These are phyloP conservation scores for Mola mola DNA, from an alignment of 2,113 vertebrate species.

Conservation along the genomic window DNA sequence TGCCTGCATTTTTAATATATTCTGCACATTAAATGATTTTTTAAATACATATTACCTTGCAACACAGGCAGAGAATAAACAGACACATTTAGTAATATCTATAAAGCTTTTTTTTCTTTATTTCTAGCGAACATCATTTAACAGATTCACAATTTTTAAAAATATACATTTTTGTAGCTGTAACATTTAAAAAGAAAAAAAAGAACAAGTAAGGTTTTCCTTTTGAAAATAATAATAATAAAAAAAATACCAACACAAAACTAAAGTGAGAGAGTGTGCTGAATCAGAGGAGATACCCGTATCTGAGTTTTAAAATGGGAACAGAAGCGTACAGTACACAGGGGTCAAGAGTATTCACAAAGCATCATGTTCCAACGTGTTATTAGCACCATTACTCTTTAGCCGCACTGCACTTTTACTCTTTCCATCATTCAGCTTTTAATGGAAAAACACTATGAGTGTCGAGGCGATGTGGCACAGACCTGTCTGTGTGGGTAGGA, in stretches of 20 bases:
- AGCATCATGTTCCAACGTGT: slow-evolving; percentile 83
- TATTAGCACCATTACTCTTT: slow-evolving; percentile 82
- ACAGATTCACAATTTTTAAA: slow-evolving; percentile 85
- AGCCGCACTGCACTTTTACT: slow-evolving; percentile 58
- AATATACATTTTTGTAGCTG: slow-evolving; percentile 87
- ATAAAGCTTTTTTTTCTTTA: slow-evolving; percentile 83
- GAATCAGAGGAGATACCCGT: slow-evolving; percentile 85
- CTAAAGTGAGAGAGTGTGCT: slow-evolving; percentile 85
- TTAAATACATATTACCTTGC: too few species aligned
- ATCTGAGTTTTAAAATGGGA: slow-evolving; percentile 83
- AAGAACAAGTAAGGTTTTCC: slow-evolving; percentile 67
- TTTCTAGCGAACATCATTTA: slow-evolving; percentile 85
- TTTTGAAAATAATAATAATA: slow-evolving; percentile 56
- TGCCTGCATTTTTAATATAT: too few species aligned
- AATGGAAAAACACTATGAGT: slow-evolving; percentile 76
- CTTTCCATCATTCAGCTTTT: slow-evolving; percentile 69
- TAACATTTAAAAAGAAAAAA: slow-evolving; percentile 84
- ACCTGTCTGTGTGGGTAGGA: slow-evolving; percentile 71
- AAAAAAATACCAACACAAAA: slow-evolving; percentile 55
- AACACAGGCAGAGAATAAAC: slow-evolving; percentile 57
- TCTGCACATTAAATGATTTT: too few species aligned
- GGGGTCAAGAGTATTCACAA: slow-evolving; percentile 80
- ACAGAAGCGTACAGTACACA: slow-evolving; percentile 78
- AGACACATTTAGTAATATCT: slow-evolving; percentile 73
- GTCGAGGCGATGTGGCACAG: slow-evolving; percentile 69